Conservation (phyloP, 92 coral and sea anemone species). For the Zoanthus gigantus region DNA sequence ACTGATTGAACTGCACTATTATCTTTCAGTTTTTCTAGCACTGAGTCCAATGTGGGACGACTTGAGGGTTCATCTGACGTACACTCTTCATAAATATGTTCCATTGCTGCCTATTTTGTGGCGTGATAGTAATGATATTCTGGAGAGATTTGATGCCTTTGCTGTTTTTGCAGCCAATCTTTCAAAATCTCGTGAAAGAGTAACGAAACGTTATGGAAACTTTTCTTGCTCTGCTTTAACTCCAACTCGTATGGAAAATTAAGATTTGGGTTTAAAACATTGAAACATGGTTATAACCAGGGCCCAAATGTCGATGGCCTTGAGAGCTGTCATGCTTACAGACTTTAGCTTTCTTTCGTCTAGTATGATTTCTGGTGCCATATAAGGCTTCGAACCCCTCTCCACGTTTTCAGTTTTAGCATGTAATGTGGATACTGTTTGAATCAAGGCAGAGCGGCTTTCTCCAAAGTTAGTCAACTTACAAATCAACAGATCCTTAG, state of each 20-base stretch:
- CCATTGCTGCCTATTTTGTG: no score
- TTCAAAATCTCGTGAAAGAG: no score
- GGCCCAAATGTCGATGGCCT: constrained; percentile 30
- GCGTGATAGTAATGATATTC: no score
- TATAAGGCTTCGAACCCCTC: constrained; percentile 12
- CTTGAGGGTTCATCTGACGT: no score
- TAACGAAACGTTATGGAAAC: no score
- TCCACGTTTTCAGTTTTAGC: not conserved
- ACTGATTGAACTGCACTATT: no score
- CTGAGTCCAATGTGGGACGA: no score
- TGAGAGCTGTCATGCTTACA: not conserved
- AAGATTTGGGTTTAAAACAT: constrained; percentile 6
- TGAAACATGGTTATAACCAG: constrained; percentile 13
- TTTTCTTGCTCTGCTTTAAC: not conserved
- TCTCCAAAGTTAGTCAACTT: constrained; percentile 40
- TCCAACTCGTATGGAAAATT: constrained; percentile 29
- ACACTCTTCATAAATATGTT: no score
- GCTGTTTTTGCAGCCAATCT: no score
- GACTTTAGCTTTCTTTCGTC: not conserved
- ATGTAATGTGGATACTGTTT: constrained; percentile 18
- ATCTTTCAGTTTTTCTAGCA: no score
- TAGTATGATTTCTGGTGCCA: constrained; percentile 22
- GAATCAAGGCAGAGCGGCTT: constrained; percentile 1
- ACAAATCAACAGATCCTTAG: constrained; percentile 32
- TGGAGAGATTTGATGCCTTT: no score